Conservation (phyloP, 30 jellyfish, hydroid and myxozoan species). For the Clytia hemisphaerica region DNA sequence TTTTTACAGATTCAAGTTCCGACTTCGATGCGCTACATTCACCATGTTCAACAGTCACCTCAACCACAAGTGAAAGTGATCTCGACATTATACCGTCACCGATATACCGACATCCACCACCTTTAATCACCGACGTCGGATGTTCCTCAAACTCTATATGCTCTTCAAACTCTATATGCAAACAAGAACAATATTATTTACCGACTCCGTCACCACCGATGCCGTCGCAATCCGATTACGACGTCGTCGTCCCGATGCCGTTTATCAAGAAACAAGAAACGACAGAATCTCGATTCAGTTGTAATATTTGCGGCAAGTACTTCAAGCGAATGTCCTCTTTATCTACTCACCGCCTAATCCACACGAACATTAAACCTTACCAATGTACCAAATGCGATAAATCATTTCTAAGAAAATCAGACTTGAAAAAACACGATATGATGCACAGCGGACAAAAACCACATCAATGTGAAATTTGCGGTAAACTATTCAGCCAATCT, state of each 20-base stretch:
- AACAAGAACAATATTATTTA: too few species aligned
- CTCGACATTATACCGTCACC: too few species aligned
- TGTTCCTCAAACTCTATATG: too few species aligned
- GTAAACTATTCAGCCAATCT: slow-evolving; percentile 91
- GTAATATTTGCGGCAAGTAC: slow-evolving; percentile 73
- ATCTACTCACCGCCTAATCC: slow-evolving; percentile 88
- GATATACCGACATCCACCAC: too few species aligned
- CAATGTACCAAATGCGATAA: slow-evolving; percentile 82
- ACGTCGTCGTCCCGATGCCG: slow-evolving; percentile 41
- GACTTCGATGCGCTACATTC: too few species aligned
- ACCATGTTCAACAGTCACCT: too few species aligned
- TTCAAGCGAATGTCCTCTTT: slow-evolving; percentile 83
- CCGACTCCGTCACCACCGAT: slow-evolving; percentile 29
- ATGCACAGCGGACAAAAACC: slow-evolving; percentile 97
- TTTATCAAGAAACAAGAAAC: slow-evolving; percentile 28
- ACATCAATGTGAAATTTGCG: slow-evolving; percentile 91
- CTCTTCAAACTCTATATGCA: too few species aligned
- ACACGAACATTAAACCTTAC: slow-evolving; percentile 81
- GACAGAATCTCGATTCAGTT: slow-evolving; percentile 38
- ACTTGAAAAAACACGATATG: slow-evolving; percentile 89
- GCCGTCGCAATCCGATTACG: too few species aligned
- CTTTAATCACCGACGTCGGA: too few species aligned
- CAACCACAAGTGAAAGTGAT: too few species aligned
- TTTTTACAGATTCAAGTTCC: too few species aligned
- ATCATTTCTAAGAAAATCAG: slow-evolving; percentile 76